A percentile compares a stretch with the other conserved stretches of the same genome.
Evolutionary conservation across 2,113 vertebrate species (phyloP).

Genomic region (Urocitellus parryii): DNA sequence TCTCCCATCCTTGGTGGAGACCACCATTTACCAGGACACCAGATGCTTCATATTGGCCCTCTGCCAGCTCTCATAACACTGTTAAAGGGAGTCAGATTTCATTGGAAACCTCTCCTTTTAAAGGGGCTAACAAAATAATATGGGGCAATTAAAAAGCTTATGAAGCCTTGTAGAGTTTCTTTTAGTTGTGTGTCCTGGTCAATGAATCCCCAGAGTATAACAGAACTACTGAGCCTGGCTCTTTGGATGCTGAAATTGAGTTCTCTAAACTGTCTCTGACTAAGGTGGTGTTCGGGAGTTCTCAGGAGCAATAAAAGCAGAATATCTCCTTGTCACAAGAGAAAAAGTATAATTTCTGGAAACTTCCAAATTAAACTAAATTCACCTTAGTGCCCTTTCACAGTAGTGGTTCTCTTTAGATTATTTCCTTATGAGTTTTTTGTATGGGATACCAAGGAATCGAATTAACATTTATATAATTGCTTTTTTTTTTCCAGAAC

Average conservation of each 20-base stretch:
- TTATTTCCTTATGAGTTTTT: constrained; percentile 6
- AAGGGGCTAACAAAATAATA: neutral
- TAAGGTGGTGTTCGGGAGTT: neutral
- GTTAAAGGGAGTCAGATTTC: neutral
- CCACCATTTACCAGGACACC: neutral
- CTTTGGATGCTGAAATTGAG: neutral
- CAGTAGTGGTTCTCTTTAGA: neutral
- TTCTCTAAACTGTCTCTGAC: neutral
- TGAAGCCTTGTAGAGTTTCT: neutral
- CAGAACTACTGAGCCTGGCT: neutral
- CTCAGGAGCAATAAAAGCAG: neutral
- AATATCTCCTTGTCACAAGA: neutral
- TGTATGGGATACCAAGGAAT: neutral
- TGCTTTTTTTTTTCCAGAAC: neutral
- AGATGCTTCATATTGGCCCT: neutral
- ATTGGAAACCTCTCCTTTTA: neutral
- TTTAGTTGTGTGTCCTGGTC: neutral
- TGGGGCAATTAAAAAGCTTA: neutral
- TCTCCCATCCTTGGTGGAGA: neutral
- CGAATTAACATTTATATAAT: constrained; percentile 17
- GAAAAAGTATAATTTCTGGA: neutral
- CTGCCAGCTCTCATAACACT: neutral
- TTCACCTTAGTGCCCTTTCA: neutral
- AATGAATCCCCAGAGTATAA: neutral
- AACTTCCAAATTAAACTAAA: neutral